phyloP scores from a whole-genome alignment of 2,113 vertebrate species.

The Cromileptes altivelis region DNA sequence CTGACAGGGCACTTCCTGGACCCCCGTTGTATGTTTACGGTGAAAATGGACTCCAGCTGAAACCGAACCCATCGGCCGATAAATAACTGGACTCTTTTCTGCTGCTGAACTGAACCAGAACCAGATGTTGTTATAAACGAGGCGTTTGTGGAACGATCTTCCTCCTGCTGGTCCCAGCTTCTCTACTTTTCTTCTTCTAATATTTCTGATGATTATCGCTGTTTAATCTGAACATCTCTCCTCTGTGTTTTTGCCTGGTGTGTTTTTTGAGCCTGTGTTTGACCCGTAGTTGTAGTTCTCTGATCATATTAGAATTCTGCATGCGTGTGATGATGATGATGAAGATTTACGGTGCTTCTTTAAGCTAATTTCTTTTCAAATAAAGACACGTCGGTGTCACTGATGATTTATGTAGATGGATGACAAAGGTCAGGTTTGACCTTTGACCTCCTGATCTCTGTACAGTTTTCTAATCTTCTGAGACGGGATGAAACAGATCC shows the following conservation, averaged over 20 bases:
- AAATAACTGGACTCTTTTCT: not conserved
- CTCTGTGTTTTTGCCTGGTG: constrained; percentile 61
- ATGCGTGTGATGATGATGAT: constrained; percentile 67
- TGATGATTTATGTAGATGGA: constrained; percentile 24
- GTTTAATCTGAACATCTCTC: constrained; percentile 22
- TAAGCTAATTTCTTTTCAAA: constrained; percentile 19
- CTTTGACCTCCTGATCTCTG: constrained; percentile 53
- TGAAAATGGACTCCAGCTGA: constrained; percentile 28
- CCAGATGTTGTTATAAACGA: not conserved
- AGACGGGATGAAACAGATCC: constrained; percentile 24
- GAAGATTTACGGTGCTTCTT: constrained; percentile 55
- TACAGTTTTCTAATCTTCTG: constrained; percentile 64
- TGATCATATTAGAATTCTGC: constrained; percentile 59
- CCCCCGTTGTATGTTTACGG: not conserved
- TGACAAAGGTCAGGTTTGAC: constrained; percentile 9
- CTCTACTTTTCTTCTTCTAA: constrained; percentile 29
- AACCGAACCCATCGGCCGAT: constrained; percentile 24
- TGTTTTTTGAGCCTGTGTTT: constrained; percentile 68
- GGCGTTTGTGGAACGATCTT: constrained; percentile 28
- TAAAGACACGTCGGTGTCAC: not conserved
- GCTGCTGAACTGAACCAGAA: constrained; percentile 3
- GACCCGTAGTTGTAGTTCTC: constrained; percentile 76
- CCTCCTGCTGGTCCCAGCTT: not conserved
- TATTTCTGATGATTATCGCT: constrained; percentile 33
- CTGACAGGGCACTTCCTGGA: not conserved